A percentile compares a stretch with the other conserved stretches of the same genome.
phyloP scores from a whole-genome alignment of 1,140 invertebrate genomes.

The Arctopsyche grandis region DNA sequence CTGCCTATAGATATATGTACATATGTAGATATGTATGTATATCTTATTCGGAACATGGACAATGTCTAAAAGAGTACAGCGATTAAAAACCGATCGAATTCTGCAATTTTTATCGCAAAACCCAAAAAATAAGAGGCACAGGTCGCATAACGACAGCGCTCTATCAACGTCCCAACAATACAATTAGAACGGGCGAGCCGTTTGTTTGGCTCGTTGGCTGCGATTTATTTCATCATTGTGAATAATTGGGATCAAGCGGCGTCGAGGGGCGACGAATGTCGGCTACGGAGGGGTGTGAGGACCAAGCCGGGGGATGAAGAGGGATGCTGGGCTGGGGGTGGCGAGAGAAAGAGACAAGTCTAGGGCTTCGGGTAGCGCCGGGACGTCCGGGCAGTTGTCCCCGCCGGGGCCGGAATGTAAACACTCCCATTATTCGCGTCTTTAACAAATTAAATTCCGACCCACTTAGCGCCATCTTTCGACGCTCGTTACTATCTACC shows the following conservation, averaged over 20 bases:
- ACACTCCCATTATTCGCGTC: slow-evolving; percentile 54
- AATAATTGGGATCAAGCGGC: slow-evolving; percentile 52
- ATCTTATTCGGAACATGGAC: too few relatives aligned
- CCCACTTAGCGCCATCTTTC: slow-evolving; percentile 49
- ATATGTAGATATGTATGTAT: too few relatives aligned
- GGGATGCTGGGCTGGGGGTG: background rate
- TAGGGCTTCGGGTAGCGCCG: background rate
- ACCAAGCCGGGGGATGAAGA: background rate
- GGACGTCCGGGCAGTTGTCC: background rate
- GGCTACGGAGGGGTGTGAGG: background rate
- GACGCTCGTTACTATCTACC: slow-evolving; percentile 9
- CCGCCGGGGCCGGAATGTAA: slow-evolving; percentile 50
- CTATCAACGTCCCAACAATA: slow-evolving; percentile 54
- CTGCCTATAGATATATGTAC: too few relatives aligned
- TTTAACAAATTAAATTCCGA: slow-evolving; percentile 56
- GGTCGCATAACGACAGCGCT: slow-evolving; percentile 45
- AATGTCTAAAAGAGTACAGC: too few relatives aligned
- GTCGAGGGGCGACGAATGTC: slow-evolving; percentile 4
- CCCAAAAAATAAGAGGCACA: background rate
- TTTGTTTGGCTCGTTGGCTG: slow-evolving; percentile 53
- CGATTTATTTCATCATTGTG: slow-evolving; percentile 56
- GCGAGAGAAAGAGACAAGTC: background rate
- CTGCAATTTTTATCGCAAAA: too few relatives aligned
- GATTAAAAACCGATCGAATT: too few relatives aligned
- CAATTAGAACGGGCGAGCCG: slow-evolving; percentile 51